Percentiles rank a stretch among this genome's conserved stretches.
phyloP scores from a whole-genome alignment of 2,113 vertebrate species.

The Campylorhamphus procurvoides region DNA sequence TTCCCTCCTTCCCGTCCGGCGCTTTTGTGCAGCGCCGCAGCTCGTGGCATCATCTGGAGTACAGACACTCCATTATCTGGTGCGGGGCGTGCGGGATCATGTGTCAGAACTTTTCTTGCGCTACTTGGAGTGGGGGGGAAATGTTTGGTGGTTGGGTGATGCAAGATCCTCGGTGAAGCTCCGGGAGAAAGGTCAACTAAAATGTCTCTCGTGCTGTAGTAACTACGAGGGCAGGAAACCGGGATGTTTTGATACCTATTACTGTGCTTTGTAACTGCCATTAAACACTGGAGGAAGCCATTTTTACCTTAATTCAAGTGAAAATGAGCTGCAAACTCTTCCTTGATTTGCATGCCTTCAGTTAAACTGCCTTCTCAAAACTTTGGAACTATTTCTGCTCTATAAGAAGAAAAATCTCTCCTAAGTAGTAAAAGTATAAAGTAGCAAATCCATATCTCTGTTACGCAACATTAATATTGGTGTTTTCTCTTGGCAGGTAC shows the following conservation, averaged over 20 bases:
- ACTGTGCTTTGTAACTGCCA: neutral
- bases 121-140: fast-evolving
- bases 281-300: neutral
- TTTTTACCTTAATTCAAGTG: neutral
- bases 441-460: neutral
- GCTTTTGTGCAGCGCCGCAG: neutral
- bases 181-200: neutral
- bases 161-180: neutral
- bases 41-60: neutral
- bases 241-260: neutral
- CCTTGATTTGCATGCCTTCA: too few relatives aligned
- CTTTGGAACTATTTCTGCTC: neutral
- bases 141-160: neutral
- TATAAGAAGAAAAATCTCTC: neutral
- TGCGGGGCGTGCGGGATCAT: neutral
- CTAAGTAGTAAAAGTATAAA: neutral
- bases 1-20: fast-evolving
- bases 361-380: neutral
- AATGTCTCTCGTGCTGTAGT: neutral
- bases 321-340: neutral
- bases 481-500: conserved; percentile 41
- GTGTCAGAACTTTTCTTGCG: neutral
- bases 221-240: neutral
- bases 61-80: neutral
- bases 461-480: neutral